Base-by-base conservation (phyloP, 2,888 invertebrate genomes). In the Spatulosminthurus flaviceps region DNA sequence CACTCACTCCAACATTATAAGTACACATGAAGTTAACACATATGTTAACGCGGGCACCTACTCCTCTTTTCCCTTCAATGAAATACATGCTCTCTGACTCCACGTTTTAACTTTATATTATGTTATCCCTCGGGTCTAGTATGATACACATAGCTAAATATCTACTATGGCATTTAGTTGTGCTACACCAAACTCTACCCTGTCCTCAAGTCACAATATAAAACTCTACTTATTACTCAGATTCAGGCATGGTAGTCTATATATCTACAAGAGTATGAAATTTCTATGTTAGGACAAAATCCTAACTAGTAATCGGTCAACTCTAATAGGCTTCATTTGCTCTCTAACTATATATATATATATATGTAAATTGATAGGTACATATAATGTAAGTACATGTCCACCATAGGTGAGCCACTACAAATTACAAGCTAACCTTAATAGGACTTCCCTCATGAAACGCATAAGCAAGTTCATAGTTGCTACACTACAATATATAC, bases 241-340 rank as follows among this genome's bases (percentile, higher is more conserved):
- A 51, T n/a, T 11, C 51, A 16, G 51, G 16, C n/a, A 51, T 51
- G n/a, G 5, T 51, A n/a, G 5, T 51, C 51, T 16, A n/a, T n/a
- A n/a, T n/a, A n/a, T n/a, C n/a, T n/a, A n/a, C n/a, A n/a, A n/a
- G n/a, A n/a, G n/a, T n/a, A n/a, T n/a, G n/a, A n/a, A n/a, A n/a
- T n/a, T n/a, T n/a, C n/a, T n/a, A n/a, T n/a, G n/a, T n/a, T n/a
- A n/a, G n/a, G n/a, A n/a, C n/a, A n/a, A n/a, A n/a, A n/a, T n/a
- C n/a, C n/a, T n/a, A n/a, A n/a, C n/a, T n/a, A 51, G n/a, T 51
- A 51, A n/a, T n/a, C 51, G 51, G 51, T 51, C 51, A 51, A 51
- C 51, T 51, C 5, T 51, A 51, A 51, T 51, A 19, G 51, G 51
- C 51, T 51, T 51, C 51, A 51, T 1, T 51, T 51, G 9, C 16